phyloP scores from a whole-genome alignment of 2,113 vertebrate species.

The Diphyllodes magnificus region DNA sequence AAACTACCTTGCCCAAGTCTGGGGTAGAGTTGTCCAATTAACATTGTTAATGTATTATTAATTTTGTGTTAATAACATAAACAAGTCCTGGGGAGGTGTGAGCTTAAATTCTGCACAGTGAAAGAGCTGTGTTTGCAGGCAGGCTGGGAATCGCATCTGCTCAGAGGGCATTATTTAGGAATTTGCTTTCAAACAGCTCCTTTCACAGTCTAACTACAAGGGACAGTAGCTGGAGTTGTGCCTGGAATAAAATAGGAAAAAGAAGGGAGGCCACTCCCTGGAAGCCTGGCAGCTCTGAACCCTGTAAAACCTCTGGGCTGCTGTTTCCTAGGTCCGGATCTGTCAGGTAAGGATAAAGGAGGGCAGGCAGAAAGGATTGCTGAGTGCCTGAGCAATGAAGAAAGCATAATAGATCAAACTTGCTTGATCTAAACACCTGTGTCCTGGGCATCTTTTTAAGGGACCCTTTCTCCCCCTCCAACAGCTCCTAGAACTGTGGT shows the following conservation, averaged over 20 bases:
- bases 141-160: conserved; percentile 9
- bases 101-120: neutral
- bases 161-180: conserved; percentile 49
- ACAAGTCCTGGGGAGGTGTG: neutral
- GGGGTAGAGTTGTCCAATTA: neutral
- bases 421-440: neutral
- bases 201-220: conserved; percentile 40
- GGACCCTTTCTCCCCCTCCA: neutral
- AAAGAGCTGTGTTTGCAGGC: conserved; percentile 13
- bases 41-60: conserved; percentile 6
- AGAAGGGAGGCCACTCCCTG: neutral
- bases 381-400: neutral
- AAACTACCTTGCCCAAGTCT: neutral
- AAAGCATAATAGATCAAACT: neutral
- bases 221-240: conserved; percentile 41
- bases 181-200: conserved; percentile 41
- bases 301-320: neutral
- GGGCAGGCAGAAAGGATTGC: neutral
- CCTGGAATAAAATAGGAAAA: conserved; percentile 41
- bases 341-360: neutral
- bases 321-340: rapidly evolving
- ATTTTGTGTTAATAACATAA: neutral
- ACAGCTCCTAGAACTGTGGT: rapidly evolving
- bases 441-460: neutral
- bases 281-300: neutral